These are phyloP conservation scores for Herminia tarsipennalis DNA, from an alignment of 2,888 invertebrate species.

Conservation along the genomic window DNA sequence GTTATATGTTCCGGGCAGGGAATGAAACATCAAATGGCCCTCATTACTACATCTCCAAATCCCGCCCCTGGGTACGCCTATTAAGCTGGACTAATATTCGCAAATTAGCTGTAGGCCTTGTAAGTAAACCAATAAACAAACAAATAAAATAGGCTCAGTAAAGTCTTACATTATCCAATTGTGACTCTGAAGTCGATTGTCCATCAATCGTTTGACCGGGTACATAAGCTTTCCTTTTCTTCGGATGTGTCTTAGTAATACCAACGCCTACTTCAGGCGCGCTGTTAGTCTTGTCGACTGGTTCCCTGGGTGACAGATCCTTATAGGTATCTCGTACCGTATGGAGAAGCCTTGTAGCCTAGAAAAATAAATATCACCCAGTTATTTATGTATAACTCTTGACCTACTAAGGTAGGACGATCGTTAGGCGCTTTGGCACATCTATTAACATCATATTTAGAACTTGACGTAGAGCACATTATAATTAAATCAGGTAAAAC, in stretches of 20 bases:
- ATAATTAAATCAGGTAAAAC: not conserved
- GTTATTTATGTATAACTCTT: too few relatives aligned
- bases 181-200: slow-evolving; percentile 57
- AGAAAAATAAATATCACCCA: not conserved
- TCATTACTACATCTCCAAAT: too few relatives aligned
- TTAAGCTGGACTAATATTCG: too few relatives aligned
- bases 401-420: too few relatives aligned
- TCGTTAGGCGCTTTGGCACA: too few relatives aligned
- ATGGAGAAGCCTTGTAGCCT: slow-evolving; percentile 44
- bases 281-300: slow-evolving; percentile 52
- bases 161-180: slow-evolving; percentile 46
- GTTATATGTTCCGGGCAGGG: too few relatives aligned
- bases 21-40: too few relatives aligned
- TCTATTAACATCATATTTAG: not conserved
- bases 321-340: slow-evolving; percentile 38
- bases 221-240: slow-evolving; percentile 19
- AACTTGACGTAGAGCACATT: not conserved
- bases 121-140: too few relatives aligned
- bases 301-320: slow-evolving; percentile 28
- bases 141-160: not conserved
- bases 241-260: slow-evolving; percentile 4
- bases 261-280: slow-evolving; percentile 46
- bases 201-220: slow-evolving; percentile 41
- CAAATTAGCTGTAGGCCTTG: too few relatives aligned
- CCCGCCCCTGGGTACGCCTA: too few relatives aligned